Base-by-base conservation (phyloP, 1,140 invertebrate genomes). In the Rhopalosiphum maidis region DNA sequence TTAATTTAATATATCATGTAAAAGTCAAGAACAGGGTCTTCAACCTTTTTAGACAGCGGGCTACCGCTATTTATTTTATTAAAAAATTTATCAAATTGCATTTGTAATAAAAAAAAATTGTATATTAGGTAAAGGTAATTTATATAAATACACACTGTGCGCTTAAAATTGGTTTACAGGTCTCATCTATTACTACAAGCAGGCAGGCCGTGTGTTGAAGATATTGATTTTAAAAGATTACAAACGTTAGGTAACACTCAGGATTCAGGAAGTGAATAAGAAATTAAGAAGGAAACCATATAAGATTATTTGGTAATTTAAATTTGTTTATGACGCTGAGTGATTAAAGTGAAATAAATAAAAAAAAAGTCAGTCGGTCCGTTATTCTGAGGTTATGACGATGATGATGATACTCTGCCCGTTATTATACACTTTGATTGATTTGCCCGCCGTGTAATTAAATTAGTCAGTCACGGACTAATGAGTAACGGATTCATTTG, bases 401-500 rank as follows among this genome's bases (percentile, higher is more conserved):
- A 77, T n/a, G 15, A 55, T 41, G 48, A 54, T 90, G n/a, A 77
- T 77, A 4, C n/a, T 77, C 60, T 77, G 46, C n/a, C n/a, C 54
- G 88, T 90, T 90, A 90, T 90, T 43, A 90, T 90, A 90, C 60
- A 77, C 46, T 35, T 25, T 35, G 48, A 51, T 90, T 90, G 54
- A 90, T 90, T 54, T 55, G 51, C 88, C 51, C 35, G 54, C 88
- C 88, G 51, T 90, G n/a, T 54, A 90, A 90, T 90, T 90, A 90
- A 90, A 90, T 90, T 90, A 90, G 48, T 37, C n/a, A 55, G 88
- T 55, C 88, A 90, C 88, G 88, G 88, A 55, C 88, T 55, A n/a
- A 37, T 55, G 88, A 90, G 88, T 90, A 55, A 51, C 48, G 35
- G 88, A 90, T 37, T 54, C 54, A 15, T 48, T 46, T 6, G 15